Conservation (phyloP, 2,888 invertebrate genomes). For the Deilephila porcellus region DNA sequence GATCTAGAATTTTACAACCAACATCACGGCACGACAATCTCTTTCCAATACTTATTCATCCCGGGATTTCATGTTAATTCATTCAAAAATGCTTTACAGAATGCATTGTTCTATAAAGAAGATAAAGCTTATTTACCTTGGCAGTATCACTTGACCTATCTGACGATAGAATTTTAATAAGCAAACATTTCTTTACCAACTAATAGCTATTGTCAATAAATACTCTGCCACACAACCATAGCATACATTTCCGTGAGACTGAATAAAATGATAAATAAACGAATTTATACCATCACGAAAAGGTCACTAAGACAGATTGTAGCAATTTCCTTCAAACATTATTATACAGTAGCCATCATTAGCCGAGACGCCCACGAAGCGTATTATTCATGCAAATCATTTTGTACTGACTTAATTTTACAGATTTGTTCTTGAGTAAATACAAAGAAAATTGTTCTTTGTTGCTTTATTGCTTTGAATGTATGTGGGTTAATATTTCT, state of each 20-base stretch:
- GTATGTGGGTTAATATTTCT: background rate
- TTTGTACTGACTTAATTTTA: conserved; percentile 33
- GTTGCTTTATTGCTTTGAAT: background rate
- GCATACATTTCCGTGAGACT: background rate
- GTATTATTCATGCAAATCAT: conserved; percentile 44
- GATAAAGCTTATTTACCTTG: too few relatives aligned
- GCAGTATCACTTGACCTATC: too few relatives aligned
- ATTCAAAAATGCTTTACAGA: too few relatives aligned
- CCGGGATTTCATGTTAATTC: too few relatives aligned
- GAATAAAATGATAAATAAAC: background rate
- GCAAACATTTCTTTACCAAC: background rate
- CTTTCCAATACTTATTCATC: too few relatives aligned
- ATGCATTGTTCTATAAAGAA: too few relatives aligned
- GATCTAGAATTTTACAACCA: too few relatives aligned
- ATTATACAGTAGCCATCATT: conserved; percentile 36
- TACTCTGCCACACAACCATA: too few relatives aligned
- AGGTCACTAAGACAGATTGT: conserved; percentile 33
- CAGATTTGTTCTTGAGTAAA: conserved; percentile 21
- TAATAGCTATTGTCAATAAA: background rate
- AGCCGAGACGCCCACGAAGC: conserved; percentile 36
- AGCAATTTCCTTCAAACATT: conserved; percentile 34
- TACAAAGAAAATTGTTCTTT: conserved; percentile 1
- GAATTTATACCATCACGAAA: background rate
- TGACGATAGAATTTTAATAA: background rate
- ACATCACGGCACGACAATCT: too few relatives aligned